These are phyloP conservation scores for Lepus timidus DNA, from an alignment of 2,113 vertebrate species.

Conservation along the genomic window DNA sequence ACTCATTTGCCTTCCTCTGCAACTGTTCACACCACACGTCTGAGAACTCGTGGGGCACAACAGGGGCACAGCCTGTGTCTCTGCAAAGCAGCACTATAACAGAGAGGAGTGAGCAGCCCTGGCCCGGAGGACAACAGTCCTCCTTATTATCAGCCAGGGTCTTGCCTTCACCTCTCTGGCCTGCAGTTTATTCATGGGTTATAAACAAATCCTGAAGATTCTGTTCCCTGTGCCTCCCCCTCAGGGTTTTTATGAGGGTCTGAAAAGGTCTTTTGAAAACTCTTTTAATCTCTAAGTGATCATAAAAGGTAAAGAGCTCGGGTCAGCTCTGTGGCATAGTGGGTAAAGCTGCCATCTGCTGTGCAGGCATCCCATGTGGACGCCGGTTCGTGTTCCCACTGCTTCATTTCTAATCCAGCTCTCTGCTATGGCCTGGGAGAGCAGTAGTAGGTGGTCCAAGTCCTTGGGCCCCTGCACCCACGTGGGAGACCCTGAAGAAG, in stretches of 20 bases:
- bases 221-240: background rate
- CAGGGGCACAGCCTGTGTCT: background rate
- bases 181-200: background rate
- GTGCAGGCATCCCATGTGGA: too few species aligned
- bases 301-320: background rate
- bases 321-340: too few species aligned
- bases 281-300: background rate
- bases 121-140: background rate
- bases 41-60: slow-evolving; percentile 29
- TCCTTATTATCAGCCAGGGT: background rate
- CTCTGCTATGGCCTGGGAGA: too few species aligned
- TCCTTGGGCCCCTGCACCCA: too few species aligned
- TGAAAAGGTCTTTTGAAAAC: background rate
- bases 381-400: too few species aligned
- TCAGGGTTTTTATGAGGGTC: background rate
- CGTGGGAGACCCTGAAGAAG: too few species aligned
- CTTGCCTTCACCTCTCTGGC: background rate
- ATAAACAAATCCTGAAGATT: background rate
- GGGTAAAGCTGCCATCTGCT: too few species aligned
- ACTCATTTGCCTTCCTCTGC: slow-evolving; percentile 12
- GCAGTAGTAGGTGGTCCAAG: too few species aligned
- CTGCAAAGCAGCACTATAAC: slow-evolving; percentile 10
- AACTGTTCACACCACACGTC: background rate
- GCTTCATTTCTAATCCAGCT: too few species aligned
- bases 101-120: background rate